Evolutionary conservation across 2,797 vertebrate genomes (phyloP).

Genomic region (Mareca strepera): DNA sequence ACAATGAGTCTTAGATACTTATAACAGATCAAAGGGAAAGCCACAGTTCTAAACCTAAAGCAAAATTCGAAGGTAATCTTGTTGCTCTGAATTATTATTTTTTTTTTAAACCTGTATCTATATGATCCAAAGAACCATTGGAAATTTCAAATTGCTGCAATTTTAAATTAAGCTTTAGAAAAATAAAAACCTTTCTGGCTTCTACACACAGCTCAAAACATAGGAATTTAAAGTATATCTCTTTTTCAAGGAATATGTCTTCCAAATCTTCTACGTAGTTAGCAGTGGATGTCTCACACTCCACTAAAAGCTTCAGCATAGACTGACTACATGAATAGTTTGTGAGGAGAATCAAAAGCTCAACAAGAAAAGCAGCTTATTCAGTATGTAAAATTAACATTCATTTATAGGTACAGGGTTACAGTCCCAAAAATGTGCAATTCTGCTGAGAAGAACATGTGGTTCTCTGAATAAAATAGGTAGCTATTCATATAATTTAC

Average conservation of each 20-base stretch:
- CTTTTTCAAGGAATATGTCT: background rate
- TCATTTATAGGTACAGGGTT: background rate
- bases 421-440: background rate
- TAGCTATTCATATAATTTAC: background rate
- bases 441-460: background rate
- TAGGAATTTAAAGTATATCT: background rate
- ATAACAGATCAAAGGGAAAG: constrained; percentile 49
- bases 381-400: background rate
- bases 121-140: constrained; percentile 27
- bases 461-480: constrained; percentile 5
- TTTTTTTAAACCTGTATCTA: background rate
- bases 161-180: background rate
- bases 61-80: constrained; percentile 35
- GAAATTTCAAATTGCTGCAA: constrained; percentile 7
- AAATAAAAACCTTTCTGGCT: background rate
- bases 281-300: background rate
- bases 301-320: background rate
- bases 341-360: background rate
- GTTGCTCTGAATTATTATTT: constrained; percentile 3
- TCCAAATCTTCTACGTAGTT: background rate
- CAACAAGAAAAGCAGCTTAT: background rate
- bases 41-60: constrained; percentile 29
- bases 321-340: background rate
- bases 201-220: background rate
- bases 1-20: background rate